Evolutionary conservation across 2,888 invertebrate species (phyloP).

Genomic region (Platynereis dumerilii): DNA sequence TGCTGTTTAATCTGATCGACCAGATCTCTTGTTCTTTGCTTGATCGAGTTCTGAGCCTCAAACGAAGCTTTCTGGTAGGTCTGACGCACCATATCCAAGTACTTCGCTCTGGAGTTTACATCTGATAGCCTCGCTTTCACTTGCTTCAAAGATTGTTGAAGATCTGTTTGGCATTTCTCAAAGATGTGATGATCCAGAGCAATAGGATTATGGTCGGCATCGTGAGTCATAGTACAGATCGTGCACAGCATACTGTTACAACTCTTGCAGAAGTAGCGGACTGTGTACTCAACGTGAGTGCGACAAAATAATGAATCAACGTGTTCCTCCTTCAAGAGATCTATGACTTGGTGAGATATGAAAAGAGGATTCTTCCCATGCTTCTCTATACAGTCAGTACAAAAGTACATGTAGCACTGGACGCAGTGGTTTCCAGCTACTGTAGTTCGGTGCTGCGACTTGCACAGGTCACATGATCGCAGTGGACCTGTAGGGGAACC

Average conservation of each 20-base stretch:
- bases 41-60: slow-evolving; percentile 31
- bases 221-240: slow-evolving; percentile 38
- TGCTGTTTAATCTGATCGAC: slow-evolving; percentile 29
- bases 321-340: slow-evolving; percentile 22
- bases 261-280: slow-evolving; percentile 36
- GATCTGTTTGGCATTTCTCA: slow-evolving; percentile 30
- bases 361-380: slow-evolving; percentile 35
- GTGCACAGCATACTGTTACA: slow-evolving; percentile 37
- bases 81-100: slow-evolving; percentile 36
- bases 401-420: slow-evolving; percentile 39
- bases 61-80: slow-evolving; percentile 34
- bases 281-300: slow-evolving; percentile 31
- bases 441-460: slow-evolving; percentile 20
- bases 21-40: slow-evolving; percentile 25
- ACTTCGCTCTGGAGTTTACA: slow-evolving; percentile 31
- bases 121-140: slow-evolving; percentile 30
- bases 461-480: slow-evolving; percentile 34
- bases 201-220: slow-evolving; percentile 31
- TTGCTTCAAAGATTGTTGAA: slow-evolving; percentile 21
- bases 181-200: slow-evolving; percentile 34
- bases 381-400: slow-evolving; percentile 31
- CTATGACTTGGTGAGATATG: slow-evolving; percentile 32
- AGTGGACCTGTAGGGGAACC: slow-evolving; percentile 9
- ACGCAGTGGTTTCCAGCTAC: slow-evolving; percentile 33
- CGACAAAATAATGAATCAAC: slow-evolving; percentile 33